Conservation (phyloP, 2,113 vertebrate genomes). For the Laticauda colubrina region DNA sequence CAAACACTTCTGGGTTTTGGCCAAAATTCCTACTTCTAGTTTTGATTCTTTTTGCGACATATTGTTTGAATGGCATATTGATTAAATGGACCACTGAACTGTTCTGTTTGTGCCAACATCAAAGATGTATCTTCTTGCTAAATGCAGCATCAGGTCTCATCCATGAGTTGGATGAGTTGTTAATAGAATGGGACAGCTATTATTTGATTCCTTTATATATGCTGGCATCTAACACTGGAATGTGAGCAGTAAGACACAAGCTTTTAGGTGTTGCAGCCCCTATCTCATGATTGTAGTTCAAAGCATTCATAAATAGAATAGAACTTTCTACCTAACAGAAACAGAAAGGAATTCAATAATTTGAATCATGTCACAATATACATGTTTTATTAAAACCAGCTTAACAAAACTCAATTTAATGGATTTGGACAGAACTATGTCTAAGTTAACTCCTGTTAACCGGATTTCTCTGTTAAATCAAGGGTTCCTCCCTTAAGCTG, state of each 20-base stretch:
- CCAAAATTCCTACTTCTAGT: not conserved
- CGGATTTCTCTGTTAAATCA: not conserved
- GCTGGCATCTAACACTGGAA: not conserved
- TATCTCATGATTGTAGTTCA: not conserved
- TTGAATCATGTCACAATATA: not conserved
- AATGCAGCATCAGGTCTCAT: not conserved
- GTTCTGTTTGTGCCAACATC: not conserved
- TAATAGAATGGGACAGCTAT: not conserved
- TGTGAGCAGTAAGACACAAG: not conserved
- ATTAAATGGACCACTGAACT: not conserved
- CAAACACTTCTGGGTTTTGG: not conserved
- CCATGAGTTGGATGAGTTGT: not conserved
- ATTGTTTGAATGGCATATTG: not conserved
- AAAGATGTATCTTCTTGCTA: not conserved
- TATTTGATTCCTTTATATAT: not conserved
- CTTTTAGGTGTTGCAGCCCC: not conserved
- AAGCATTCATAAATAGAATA: not conserved
- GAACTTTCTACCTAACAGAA: not conserved
- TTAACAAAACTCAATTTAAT: not conserved
- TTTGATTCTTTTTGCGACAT: not conserved
- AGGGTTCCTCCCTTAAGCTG: not conserved
- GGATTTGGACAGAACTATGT: not conserved
- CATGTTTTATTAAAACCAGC: not conserved
- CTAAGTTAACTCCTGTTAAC: not conserved
- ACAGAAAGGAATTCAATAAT: not conserved